Evolutionary conservation across 2,888 invertebrate species (phyloP).

Genomic region (Eupithecia insigniata): DNA sequence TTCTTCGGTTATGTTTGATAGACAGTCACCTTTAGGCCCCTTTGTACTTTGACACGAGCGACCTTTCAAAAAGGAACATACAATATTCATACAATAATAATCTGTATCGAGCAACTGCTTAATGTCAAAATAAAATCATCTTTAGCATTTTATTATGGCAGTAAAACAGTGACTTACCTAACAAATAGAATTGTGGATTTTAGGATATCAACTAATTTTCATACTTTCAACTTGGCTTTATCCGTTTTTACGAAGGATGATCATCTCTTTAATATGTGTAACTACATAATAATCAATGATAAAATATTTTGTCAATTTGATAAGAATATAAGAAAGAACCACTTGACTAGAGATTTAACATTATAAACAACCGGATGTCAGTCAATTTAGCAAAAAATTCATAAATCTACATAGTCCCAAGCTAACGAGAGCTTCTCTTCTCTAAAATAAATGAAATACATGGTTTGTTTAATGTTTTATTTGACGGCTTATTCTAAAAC

Average conservation of each 20-base stretch:
- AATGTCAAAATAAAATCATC: slow-evolving; percentile 33
- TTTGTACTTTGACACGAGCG: slow-evolving; percentile 60
- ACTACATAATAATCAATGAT: no score
- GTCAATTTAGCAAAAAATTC: no score
- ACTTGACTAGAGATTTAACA: no score
- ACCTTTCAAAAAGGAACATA: slow-evolving; percentile 53
- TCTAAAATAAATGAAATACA: neutral
- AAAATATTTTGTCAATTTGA: no score
- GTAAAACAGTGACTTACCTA: neutral
- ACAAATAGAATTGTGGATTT: neutral
- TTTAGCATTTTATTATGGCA: slow-evolving; percentile 19
- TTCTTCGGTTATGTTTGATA: slow-evolving; percentile 53
- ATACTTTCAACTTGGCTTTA: no score
- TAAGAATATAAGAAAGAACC: no score
- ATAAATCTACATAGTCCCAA: no score
- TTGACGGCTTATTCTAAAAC: slow-evolving; percentile 2
- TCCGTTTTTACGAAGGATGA: no score
- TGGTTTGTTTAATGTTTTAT: neutral
- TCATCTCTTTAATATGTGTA: no score
- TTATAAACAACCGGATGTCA: no score
- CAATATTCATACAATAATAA: slow-evolving; percentile 63
- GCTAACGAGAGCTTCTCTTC: no score
- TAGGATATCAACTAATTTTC: neutral
- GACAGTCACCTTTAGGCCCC: slow-evolving; percentile 68
- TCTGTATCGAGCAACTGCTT: slow-evolving; percentile 42